Conservation (phyloP, 2,888 invertebrate species). For the Chaetoderma sp. region DNA sequence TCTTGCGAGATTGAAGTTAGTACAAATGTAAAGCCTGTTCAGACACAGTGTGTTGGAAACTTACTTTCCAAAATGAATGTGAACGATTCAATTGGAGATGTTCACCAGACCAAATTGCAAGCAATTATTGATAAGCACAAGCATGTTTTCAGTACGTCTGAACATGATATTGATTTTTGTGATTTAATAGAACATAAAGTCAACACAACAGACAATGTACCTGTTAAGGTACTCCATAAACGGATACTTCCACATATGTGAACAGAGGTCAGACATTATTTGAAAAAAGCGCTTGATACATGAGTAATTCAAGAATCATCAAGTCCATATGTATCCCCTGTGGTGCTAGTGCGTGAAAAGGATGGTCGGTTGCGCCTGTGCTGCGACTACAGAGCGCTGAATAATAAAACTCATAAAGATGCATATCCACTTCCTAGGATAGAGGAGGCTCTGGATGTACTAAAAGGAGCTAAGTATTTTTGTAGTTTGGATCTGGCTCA, state of each 20-base stretch:
- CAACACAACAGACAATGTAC: background rate
- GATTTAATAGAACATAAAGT: slow-evolving; percentile 7
- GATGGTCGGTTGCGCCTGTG: slow-evolving; percentile 35
- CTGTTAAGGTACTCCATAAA: slow-evolving; percentile 12
- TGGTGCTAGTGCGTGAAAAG: slow-evolving; percentile 39
- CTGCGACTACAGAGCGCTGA: slow-evolving; percentile 40
- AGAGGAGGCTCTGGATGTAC: slow-evolving; percentile 36
- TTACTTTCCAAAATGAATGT: background rate
- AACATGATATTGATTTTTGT: slow-evolving; percentile 7
- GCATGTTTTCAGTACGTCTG: slow-evolving; percentile 4
- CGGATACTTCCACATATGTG: background rate
- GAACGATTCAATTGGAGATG: background rate
- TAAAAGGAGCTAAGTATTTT: slow-evolving; percentile 34
- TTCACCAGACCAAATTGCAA: background rate
- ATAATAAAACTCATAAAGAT: slow-evolving; percentile 40
- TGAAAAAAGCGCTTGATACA: background rate
- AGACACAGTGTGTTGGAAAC: background rate
- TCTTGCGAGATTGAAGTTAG: background rate
- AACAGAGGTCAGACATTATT: background rate
- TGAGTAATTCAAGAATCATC: background rate
- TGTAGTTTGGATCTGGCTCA: slow-evolving; percentile 36
- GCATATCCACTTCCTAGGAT: slow-evolving; percentile 42
- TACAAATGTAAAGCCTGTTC: background rate
- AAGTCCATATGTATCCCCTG: slow-evolving; percentile 39
- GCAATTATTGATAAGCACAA: background rate